Percentiles rank a stretch among this genome's conserved stretches.
Conservation (phyloP, 2,113 vertebrate genomes). For the Pantherophis guttatus region DNA sequence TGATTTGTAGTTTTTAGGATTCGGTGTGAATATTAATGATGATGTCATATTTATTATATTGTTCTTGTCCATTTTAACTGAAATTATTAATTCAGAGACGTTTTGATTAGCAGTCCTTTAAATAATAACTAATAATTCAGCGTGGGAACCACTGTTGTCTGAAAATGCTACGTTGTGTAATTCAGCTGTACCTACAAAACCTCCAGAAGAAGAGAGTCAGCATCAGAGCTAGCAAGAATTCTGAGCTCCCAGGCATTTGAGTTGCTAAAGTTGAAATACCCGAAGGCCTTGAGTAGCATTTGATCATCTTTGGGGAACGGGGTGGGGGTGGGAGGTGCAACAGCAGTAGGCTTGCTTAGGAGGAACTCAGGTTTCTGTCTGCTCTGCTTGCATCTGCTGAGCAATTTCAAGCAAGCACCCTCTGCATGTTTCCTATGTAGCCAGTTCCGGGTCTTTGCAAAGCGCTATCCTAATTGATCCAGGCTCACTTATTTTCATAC, state of each 20-base stretch:
- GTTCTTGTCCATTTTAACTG: not conserved
- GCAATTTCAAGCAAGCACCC: not conserved
- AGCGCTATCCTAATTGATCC: not conserved
- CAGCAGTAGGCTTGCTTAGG: not conserved
- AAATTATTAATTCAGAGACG: not conserved
- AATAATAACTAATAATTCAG: not conserved
- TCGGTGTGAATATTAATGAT: not conserved
- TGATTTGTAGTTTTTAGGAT: not conserved
- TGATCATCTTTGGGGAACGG: not conserved
- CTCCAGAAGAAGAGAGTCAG: not conserved
- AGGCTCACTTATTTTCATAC: not conserved
- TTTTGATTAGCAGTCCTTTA: not conserved
- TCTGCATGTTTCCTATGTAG: not conserved
- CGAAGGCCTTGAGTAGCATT: not conserved
- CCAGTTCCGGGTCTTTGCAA: not conserved
- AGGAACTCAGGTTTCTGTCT: not conserved
- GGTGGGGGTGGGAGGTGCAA: not conserved
- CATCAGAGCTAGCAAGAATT: not conserved
- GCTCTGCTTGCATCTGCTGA: not conserved
- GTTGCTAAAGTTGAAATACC: not conserved
- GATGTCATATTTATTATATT: not conserved
- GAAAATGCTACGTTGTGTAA: not conserved
- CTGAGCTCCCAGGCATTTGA: not conserved
- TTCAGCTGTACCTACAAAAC: not conserved
- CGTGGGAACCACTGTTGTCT: not conserved